A percentile compares a stretch with the other conserved stretches of the same genome.
phyloP scores from a whole-genome alignment of 2,888 invertebrate genomes.

The Orthonychiurus folsomi region DNA sequence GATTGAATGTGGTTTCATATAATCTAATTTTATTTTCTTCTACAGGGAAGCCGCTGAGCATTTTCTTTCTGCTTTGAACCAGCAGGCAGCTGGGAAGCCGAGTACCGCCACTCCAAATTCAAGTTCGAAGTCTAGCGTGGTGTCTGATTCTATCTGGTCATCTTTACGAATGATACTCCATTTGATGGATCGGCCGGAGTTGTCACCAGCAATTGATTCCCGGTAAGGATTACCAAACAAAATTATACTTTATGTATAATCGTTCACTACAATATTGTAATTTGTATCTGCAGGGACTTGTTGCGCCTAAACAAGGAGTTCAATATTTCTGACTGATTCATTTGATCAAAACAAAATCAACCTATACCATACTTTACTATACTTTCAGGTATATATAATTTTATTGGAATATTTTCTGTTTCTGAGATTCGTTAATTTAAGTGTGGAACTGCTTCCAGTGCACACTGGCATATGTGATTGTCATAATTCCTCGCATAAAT shows the following conservation, averaged over 20 bases:
- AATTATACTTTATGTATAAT: conserved; percentile 4
- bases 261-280: background rate
- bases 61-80: conserved; percentile 81
- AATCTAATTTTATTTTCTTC: conserved; percentile 7
- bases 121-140: conserved; percentile 44
- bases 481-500: too few relatives aligned
- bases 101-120: conserved; percentile 13
- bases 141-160: conserved; percentile 91
- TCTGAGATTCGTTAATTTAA: too few relatives aligned
- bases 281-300: conserved; percentile 22
- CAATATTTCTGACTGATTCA: conserved; percentile 11
- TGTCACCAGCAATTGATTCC: conserved; percentile 51
- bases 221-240: conserved; percentile 43
- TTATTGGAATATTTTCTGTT: too few relatives aligned
- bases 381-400: too few relatives aligned
- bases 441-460: too few relatives aligned
- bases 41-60: conserved; percentile 87
- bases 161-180: conserved; percentile 79
- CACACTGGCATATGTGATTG: too few relatives aligned
- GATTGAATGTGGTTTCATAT: background rate
- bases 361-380: too few relatives aligned
- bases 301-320: conserved; percentile 20
- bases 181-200: conserved; percentile 57
- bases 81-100: conserved; percentile 70
- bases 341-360: background rate